Conservation (phyloP, 2,113 vertebrate species). For the Alligator mississippiensis region DNA sequence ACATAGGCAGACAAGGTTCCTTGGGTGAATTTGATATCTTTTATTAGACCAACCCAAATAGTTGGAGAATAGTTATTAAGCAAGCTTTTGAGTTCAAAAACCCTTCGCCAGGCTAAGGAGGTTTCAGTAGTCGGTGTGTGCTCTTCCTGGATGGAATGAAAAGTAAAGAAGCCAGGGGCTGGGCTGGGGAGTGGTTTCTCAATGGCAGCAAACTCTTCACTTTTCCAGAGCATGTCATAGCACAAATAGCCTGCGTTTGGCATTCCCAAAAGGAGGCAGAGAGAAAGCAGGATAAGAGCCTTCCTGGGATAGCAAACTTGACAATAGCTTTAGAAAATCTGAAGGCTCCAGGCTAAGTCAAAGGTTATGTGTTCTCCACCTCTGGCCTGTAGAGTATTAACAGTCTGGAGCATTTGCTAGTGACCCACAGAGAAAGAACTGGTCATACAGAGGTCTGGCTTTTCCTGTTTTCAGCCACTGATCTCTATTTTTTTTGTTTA, state of each 20-base stretch:
- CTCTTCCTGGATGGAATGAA: too few relatives aligned
- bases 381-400: neutral
- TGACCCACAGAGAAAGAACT: neutral
- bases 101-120: too few relatives aligned
- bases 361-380: neutral
- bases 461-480: rapidly evolving
- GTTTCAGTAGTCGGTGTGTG: too few relatives aligned
- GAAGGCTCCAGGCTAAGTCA: neutral
- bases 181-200: neutral
- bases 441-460: neutral
- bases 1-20: neutral
- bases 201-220: neutral
- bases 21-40: too few relatives aligned
- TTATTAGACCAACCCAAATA: too few relatives aligned
- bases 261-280: rapidly evolving
- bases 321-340: rapidly evolving
- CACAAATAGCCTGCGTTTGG: neutral
- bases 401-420: neutral
- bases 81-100: too few relatives aligned
- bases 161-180: too few relatives aligned
- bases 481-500: neutral
- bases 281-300: neutral
- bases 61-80: too few relatives aligned
- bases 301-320: neutral
- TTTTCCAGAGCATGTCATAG: neutral